Conservation (phyloP, 2,888 invertebrate species). For the Drosophila neutralis region DNA sequence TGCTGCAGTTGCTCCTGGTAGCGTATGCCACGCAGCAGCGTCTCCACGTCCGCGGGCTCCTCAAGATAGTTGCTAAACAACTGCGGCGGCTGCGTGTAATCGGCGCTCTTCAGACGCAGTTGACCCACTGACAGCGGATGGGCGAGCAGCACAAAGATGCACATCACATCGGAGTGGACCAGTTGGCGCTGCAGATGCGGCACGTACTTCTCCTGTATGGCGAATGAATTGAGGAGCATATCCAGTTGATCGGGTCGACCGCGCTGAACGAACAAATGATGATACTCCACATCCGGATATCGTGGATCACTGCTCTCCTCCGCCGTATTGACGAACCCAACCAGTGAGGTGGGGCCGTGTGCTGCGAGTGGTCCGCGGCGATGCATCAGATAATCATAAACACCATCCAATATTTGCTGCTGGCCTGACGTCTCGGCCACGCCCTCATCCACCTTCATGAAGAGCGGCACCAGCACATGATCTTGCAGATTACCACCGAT, state of each 20-base stretch:
- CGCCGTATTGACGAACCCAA: constrained; percentile 86
- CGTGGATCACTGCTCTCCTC: constrained; percentile 83
- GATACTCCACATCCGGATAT: constrained; percentile 87
- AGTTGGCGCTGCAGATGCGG: constrained; percentile 33
- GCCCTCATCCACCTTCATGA: constrained; percentile 83
- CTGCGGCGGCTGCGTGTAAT: constrained; percentile 87
- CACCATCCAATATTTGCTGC: constrained; percentile 71
- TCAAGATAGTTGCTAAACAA: constrained; percentile 88
- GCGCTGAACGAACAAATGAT: constrained; percentile 82
- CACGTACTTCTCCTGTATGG: constrained; percentile 42
- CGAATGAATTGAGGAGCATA: constrained; percentile 34
- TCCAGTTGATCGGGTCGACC: constrained; percentile 49
- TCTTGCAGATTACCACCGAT: constrained; percentile 93
- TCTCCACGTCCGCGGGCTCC: constrained; percentile 86
- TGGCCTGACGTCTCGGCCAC: constrained; percentile 51
- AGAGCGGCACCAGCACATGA: constrained; percentile 87
- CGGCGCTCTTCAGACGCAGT: constrained; percentile 85
- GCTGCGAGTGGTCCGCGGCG: constrained; percentile 85
- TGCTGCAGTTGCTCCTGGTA: constrained; percentile 81
- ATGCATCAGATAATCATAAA: constrained; percentile 85
- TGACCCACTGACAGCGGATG: constrained; percentile 86
- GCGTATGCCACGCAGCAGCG: constrained; percentile 85
- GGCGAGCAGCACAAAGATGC: constrained; percentile 83
- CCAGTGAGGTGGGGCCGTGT: constrained; percentile 84
- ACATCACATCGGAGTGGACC: constrained; percentile 76